These are phyloP conservation scores for Cydia strobilella DNA, from an alignment of 1,140 invertebrate genomes.

Conservation along the genomic window DNA sequence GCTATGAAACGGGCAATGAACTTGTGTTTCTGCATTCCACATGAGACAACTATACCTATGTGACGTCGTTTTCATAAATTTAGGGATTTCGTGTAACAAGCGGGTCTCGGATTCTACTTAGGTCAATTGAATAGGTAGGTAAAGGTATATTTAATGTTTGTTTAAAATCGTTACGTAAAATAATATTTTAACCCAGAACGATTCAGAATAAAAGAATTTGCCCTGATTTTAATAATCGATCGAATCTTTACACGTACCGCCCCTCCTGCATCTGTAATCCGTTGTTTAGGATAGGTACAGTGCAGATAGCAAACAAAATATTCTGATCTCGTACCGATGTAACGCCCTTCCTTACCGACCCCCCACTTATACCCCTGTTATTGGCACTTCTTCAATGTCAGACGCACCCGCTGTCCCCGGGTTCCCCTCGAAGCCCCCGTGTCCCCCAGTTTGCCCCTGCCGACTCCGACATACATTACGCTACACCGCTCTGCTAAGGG, in stretches of 20 bases:
- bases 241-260: conserved; percentile 44
- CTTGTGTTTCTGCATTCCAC: neutral
- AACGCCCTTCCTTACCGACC: conserved; percentile 70
- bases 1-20: neutral
- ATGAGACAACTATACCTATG: neutral
- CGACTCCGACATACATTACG: conserved; percentile 61
- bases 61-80: neutral
- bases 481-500: conserved; percentile 63
- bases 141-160: neutral
- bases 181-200: neutral
- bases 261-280: conserved; percentile 75
- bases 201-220: conserved; percentile 18
- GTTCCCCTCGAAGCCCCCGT: conserved; percentile 56
- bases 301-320: conserved; percentile 70
- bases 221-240: conserved; percentile 28
- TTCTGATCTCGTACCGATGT: conserved; percentile 78
- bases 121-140: neutral
- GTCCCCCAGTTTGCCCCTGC: conserved; percentile 34
- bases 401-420: conserved; percentile 76
- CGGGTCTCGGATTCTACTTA: neutral
- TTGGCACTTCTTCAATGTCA: conserved; percentile 82
- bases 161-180: no score
- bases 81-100: neutral
- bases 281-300: conserved; percentile 66
- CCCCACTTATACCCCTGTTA: conserved; percentile 81